Evolutionary conservation across 2,113 vertebrate species (phyloP).

Genomic region (Leptosomus discolor): DNA sequence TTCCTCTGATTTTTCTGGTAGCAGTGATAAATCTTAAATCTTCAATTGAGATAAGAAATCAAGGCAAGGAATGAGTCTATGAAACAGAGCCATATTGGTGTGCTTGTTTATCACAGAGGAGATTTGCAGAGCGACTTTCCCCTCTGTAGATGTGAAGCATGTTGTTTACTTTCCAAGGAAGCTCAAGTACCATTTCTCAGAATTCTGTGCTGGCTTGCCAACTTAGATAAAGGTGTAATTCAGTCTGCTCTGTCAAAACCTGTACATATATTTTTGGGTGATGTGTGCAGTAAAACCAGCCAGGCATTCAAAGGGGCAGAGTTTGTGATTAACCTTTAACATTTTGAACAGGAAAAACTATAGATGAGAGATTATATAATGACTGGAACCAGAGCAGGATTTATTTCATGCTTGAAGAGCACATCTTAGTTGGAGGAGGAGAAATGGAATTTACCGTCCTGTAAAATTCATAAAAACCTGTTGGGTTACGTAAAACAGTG

Average conservation of each 20-base stretch:
- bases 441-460: conserved; percentile 28
- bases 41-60: background rate
- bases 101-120: background rate
- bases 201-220: conserved; percentile 16
- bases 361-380: conserved; percentile 6
- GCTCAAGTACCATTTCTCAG: background rate
- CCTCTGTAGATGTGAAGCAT: background rate
- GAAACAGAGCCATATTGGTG: background rate
- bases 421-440: background rate
- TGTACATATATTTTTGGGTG: background rate
- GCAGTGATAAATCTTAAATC: background rate
- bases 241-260: conserved; percentile 5
- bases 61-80: background rate
- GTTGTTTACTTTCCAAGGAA: conserved; percentile 4
- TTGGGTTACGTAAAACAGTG: background rate
- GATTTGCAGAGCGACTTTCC: background rate
- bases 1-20: background rate
- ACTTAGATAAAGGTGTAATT: background rate
- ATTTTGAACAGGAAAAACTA: conserved; percentile 9
- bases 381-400: background rate
- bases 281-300: conserved; percentile 1
- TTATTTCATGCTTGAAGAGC: conserved; percentile 30
- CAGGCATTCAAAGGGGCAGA: background rate
- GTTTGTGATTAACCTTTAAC: conserved; percentile 24
- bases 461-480: background rate